Base-by-base conservation (phyloP, 2,888 invertebrate species). In the Spicauda simplicius region DNA sequence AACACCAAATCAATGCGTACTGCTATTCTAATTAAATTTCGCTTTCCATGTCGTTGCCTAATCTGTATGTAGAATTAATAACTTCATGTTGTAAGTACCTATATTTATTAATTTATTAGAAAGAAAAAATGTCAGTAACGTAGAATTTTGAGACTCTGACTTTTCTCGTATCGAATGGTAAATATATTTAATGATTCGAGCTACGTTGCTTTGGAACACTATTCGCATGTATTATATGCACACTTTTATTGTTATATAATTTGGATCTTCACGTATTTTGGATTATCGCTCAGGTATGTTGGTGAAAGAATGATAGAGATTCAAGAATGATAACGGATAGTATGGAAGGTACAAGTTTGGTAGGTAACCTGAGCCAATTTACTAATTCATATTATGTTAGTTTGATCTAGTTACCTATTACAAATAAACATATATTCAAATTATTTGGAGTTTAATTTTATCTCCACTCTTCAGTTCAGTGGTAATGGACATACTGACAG, bases 241-340 rank as follows among this genome's bases (percentile, higher is more conserved):
- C 88, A 74, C 76, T 86, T 87, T 79, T 85, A 79, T 83, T 84
- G 80, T 87, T 86, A 79, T 82, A 80, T 82, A 71, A 84, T 87
- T 87, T 89, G 83, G 83, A 90, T 86, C 84, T 86, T 85, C 78
- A 81, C 84, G 77, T 87, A 83, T 91, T 88, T 88, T 88, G 76
- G 82, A 85, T 78, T 80, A 78, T 72, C 70, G 80, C 90, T 88
- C 90, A 81, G 89, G 83, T 65, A 70, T 83, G 75, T 68, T 75
- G 79, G 77, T 72, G 85, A 76, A 77, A 69, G 84, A 71, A 78
- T 84, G 85, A 72, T 71, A 77, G 82, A 76, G 83, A 79, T 72
- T 77, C 75, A 70, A 69, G 82, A 77, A 82, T 81, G 86, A 70
- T 70, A 80, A 79, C 73, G 80, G 76, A 78, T 72, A 77, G 83